Evolutionary conservation across 2,888 invertebrate species (phyloP), one percentile per base, ranked within the genome.

Genomic region (Melipona bicolor): DNA sequence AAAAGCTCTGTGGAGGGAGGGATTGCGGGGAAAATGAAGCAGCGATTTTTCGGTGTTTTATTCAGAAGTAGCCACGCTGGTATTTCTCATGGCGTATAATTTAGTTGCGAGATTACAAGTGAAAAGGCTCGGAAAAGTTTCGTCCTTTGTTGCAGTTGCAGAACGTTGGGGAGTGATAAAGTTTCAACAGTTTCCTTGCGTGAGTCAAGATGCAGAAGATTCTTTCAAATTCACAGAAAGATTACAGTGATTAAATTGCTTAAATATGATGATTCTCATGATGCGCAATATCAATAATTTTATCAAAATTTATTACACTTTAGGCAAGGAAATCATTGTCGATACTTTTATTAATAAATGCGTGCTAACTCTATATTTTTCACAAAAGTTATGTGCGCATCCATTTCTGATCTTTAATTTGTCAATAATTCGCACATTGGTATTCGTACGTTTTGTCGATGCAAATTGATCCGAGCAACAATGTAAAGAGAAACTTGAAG

Each of bases 1-100:
- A 1, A 24, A 24, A 27, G 27, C 27, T 1, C 61, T 0, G 9
- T 9, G 43, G 43, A 43, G 59, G 4, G 59, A 24, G 27, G 49
- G 21, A 49, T 72, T 24, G 15, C n/a, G 9, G 17, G 24, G n/a
- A 19, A 24, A 71, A 59, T 70, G 71, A 76, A 59, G 49, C 32
- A 17, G 75, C 43, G 49, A 49, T 50, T 70, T 76, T 32, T 19
- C 43, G 21, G 52, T 43, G 21, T 21, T 68, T 50, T 19, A 68
- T 52, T 24, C n/a, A n/a, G 15, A 1, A 59, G 56, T 59, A n/a
- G 56, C 13, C n/a, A n/a, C 56, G n/a, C n/a, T n/a, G 56, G n/a
- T 59, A 59, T 59, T 59, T 24, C 56, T 59, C 15, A 5, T 15
- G 5, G 3, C n/a, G 24, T 15, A 24, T 59, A 59, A 59, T 59